Evolutionary conservation across 2,797 vertebrate genomes (phyloP).

Genomic region (Microctenopoma stevenorrisi): DNA sequence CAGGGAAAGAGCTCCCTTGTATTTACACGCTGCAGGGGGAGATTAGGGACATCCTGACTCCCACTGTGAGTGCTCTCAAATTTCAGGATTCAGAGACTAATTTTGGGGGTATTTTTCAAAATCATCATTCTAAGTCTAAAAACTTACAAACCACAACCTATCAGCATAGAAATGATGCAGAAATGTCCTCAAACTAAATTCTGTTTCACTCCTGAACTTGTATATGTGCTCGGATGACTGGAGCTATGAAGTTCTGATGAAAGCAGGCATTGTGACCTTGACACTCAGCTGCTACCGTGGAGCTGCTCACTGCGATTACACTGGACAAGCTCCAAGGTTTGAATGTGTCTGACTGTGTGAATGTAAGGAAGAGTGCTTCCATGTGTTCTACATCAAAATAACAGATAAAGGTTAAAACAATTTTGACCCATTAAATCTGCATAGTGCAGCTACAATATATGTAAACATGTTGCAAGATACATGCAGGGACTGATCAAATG

Average conservation of each 20-base stretch:
- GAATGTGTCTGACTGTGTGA: conserved; percentile 36
- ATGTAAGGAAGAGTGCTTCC: conserved; percentile 37
- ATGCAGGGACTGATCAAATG: conserved; percentile 16
- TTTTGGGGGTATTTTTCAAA: conserved; percentile 15
- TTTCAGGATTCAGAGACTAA: conserved; percentile 15
- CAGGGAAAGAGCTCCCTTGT: conserved; percentile 36
- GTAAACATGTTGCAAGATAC: conserved; percentile 23
- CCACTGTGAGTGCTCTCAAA: conserved; percentile 21
- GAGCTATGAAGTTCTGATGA: conserved; percentile 10
- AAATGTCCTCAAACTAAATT: conserved; percentile 20
- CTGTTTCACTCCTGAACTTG: conserved; percentile 8
- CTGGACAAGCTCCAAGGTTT: conserved; percentile 57
- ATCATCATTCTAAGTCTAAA: conserved; percentile 11
- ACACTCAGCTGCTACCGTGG: conserved; percentile 49
- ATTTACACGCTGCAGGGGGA: conserved; percentile 39
- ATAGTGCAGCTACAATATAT: conserved; percentile 23
- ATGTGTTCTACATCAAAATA: conserved; percentile 32
- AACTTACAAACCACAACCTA: not conserved
- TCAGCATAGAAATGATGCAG: not conserved
- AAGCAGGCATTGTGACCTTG: conserved; percentile 52
- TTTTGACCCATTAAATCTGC: conserved; percentile 39
- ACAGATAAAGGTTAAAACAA: conserved; percentile 38
- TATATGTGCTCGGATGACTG: conserved; percentile 19
- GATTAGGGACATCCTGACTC: conserved; percentile 33
- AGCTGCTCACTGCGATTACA: conserved; percentile 53